Base-by-base conservation (phyloP, 2,113 vertebrate genomes). In the Arenaria interpres region DNA sequence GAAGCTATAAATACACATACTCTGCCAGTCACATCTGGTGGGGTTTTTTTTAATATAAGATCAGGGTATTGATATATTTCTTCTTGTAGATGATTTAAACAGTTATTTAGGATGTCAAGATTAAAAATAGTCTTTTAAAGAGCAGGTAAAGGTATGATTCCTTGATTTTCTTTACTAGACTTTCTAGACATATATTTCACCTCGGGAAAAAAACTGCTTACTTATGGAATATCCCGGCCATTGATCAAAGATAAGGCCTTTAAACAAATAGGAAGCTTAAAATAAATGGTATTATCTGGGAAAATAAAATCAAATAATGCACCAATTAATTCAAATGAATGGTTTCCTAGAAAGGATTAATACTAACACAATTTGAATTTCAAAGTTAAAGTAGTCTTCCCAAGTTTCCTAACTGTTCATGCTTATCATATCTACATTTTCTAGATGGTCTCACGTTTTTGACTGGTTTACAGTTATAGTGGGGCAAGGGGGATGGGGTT, bases 1-100 rank as follows among this genome's bases (percentile, higher is more conserved):
- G 91, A 96, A 96, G 94, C 95, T 96, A 97, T 97, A 97, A 96
- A 97, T 97, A 96, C 80, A 94, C 95, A 89, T 69, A 87, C 77
- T 74, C 89, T 96, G 87, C 93, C 89, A 94, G 87, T 96, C 95
- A 97, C 90, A 93, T 96, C 93, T 96, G 90, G 62, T 80, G 72
- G 37, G 5, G 3, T 93, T 96, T 4, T 96, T 95, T 93, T 95
- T 78, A 85, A 95, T 93, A 71, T 35, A 93, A 94, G 90, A 95
- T 85, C 85, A 89, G 79, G 75, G 50, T 95, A 94, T 90, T 96
- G 94, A 97, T 96, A 91, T 90, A 97, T 96, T 96, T 96, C 85
- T 94, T 90, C 89, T 95, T 85, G 75, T 37, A 93, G 94, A 81
- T 80, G 75, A 97, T 95, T 93, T 85, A 94, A 92, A 83, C 78